phyloP scores from a whole-genome alignment of 1,140 invertebrate species.

The Drusus annulatus region DNA sequence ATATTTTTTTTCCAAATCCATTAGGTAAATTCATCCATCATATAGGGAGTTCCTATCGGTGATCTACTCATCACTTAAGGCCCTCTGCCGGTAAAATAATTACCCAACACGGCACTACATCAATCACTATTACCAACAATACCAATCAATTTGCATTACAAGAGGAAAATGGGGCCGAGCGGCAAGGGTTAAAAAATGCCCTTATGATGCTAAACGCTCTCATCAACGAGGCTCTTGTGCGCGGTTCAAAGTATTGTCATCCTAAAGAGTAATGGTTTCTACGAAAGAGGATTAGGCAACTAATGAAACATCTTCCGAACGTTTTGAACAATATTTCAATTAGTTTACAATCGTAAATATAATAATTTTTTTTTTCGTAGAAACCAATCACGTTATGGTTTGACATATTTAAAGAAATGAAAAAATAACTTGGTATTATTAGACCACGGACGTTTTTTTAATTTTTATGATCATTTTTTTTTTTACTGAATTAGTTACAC shows the following conservation, averaged over 20 bases:
- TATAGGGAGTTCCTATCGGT: constrained; percentile 19
- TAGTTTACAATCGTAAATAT: too few relatives aligned
- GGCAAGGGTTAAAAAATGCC: constrained; percentile 32
- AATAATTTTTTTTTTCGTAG: too few relatives aligned
- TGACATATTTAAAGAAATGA: too few relatives aligned
- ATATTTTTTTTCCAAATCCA: constrained; percentile 31
- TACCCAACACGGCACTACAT: constrained; percentile 45
- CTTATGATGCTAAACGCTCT: constrained; percentile 5
- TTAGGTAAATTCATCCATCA: constrained; percentile 48
- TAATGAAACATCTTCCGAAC: too few relatives aligned
- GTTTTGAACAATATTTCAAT: too few relatives aligned
- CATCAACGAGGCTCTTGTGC: constrained; percentile 5
- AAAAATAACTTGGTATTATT: too few relatives aligned
- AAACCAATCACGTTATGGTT: too few relatives aligned
- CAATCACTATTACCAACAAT: constrained; percentile 51
- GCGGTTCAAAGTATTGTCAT: neutral
- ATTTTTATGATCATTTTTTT: too few relatives aligned
- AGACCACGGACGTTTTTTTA: too few relatives aligned
- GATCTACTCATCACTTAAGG: constrained; percentile 31
- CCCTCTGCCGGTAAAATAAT: constrained; percentile 42
- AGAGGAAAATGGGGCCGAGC: constrained; percentile 4
- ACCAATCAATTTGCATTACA: constrained; percentile 50
- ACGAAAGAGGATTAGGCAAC: too few relatives aligned
- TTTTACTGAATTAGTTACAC: too few relatives aligned
- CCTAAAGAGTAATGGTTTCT: too few relatives aligned